A percentile compares a stretch with the other conserved stretches of the same genome.
phyloP scores from a whole-genome alignment of 2,888 invertebrate genomes.

The Nebria brevicollis region DNA sequence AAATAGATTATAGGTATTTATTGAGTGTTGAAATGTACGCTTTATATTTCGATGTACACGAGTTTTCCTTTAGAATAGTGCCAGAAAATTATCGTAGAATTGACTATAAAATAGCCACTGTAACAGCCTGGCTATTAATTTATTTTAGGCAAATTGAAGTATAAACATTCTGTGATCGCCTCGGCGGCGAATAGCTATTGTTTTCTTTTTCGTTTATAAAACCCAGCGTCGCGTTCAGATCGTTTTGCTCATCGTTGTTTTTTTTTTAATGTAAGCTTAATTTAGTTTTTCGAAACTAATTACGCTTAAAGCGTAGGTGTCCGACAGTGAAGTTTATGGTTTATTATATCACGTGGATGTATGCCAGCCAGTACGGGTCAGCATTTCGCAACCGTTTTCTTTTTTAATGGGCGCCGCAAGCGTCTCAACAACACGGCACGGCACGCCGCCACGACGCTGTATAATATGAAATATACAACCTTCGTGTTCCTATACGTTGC shows the following conservation, averaged over 20 bases:
- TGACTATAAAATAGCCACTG: too few relatives aligned
- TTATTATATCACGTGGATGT: conserved; percentile 36
- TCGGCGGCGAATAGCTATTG: background rate
- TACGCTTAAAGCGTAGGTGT: conserved; percentile 27
- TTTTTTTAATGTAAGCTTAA: conserved; percentile 13
- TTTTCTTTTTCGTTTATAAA: background rate
- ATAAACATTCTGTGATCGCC: too few relatives aligned
- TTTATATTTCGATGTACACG: too few relatives aligned
- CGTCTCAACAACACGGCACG: background rate
- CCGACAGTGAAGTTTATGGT: conserved; percentile 21
- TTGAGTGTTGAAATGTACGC: too few relatives aligned
- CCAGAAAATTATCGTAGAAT: too few relatives aligned
- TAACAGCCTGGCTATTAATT: too few relatives aligned
- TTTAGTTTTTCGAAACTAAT: conserved; percentile 31
- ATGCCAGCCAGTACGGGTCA: conserved; percentile 26
- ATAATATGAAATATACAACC: background rate
- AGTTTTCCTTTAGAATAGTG: too few relatives aligned
- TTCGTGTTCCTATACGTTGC: background rate
- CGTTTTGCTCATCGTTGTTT: background rate
- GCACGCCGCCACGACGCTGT: background rate
- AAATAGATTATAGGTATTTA: too few relatives aligned
- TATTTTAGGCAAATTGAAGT: background rate
- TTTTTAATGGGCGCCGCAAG: conserved; percentile 7
- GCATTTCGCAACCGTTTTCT: conserved; percentile 31
- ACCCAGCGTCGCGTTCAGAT: background rate